Base-by-base conservation (phyloP, 2,113 vertebrate genomes). In the Cyprinodon brontotheroides region DNA sequence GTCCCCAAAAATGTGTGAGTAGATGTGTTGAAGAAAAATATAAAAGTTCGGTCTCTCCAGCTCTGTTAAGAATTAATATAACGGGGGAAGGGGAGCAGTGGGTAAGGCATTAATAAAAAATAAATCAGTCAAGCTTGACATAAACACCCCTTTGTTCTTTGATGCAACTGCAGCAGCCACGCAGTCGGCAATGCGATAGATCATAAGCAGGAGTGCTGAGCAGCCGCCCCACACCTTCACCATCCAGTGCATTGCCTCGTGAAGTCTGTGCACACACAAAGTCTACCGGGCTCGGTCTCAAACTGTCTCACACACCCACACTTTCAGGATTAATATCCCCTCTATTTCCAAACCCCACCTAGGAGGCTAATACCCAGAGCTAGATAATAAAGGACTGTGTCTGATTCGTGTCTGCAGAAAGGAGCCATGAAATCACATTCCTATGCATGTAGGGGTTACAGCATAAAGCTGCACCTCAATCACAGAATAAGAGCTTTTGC, bases 71-170 rank as follows among this genome's bases (percentile, higher is more conserved):
- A 82, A 81, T 64, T 77, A 77, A 82, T 75, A 75, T 70, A 73
- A 70, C 73, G 43, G 77, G 70, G 81, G 76, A 43, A 59, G 68
- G 77, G 67, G 73, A 67, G 62, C 75, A 75, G 60, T 78, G 84
- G 75, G 85, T 82, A 85, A 80, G 84, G 88, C 85, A 90, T 91
- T 91, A 92, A 93, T 92, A 92, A 92, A 93, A 89, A 83, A 64
- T 75, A 87, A 92, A 93, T 93, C 91, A 92, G 89, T 87, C 91
- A 83, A 70, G 53, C 77, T 86, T 82, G 92, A 92, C 85, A 93
- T 93, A 93, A 94, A 93, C 87, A 94, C 80, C 77, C 87, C 87
- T 90, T 90, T 93, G 89, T 94, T 92, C 90, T 93, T 89, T 89
- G 87, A 93, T 87, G 87, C 83, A 77, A 87, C 45, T 72, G 87